phyloP scores from a whole-genome alignment of 2,888 invertebrate genomes.

The Drosophila quinaria region DNA sequence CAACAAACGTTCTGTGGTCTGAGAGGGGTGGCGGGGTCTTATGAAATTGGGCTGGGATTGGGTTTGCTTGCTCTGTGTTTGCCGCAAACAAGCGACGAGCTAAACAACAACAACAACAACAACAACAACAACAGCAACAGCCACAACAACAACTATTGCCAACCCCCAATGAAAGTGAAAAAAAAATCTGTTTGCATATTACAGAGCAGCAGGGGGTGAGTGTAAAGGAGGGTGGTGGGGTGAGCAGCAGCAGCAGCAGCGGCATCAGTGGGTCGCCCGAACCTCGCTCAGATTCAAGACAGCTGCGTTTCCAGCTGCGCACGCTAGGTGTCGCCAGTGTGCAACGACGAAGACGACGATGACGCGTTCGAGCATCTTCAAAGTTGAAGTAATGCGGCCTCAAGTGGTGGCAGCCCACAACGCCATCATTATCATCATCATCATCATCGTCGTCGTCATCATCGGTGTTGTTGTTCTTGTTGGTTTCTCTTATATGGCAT shows the following conservation, averaged over 20 bases:
- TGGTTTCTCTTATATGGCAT: slow-evolving; percentile 23
- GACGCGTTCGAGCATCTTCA: slow-evolving; percentile 77
- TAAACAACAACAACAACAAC: slow-evolving; percentile 33
- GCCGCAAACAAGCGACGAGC: slow-evolving; percentile 68
- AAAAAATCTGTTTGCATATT: slow-evolving; percentile 77
- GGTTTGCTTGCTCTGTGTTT: slow-evolving; percentile 63
- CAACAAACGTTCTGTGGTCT: slow-evolving; percentile 72
- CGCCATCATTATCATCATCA: slow-evolving; percentile 4
- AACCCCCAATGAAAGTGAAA: slow-evolving; percentile 72
- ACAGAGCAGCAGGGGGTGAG: slow-evolving; percentile 33
- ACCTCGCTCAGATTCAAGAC: slow-evolving; percentile 16
- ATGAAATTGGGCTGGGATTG: slow-evolving; percentile 43
- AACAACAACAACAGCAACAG: background rate
- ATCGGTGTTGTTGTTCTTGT: slow-evolving; percentile 1
- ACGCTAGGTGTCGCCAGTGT: slow-evolving; percentile 78
- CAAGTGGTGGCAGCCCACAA: slow-evolving; percentile 68
- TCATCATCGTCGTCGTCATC: slow-evolving; percentile 14
- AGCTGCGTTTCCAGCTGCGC: slow-evolving; percentile 74
- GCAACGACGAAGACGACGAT: slow-evolving; percentile 33
- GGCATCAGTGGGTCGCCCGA: slow-evolving; percentile 34
- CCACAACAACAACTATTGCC: slow-evolving; percentile 10
- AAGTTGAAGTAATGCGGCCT: slow-evolving; percentile 82
- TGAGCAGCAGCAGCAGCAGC: background rate
- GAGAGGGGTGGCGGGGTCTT: slow-evolving; percentile 11
- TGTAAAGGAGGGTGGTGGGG: background rate